Evolutionary conservation across 2,888 invertebrate genomes (phyloP), one percentile per base, ranked within the genome.

Genomic region (Aleiodes leptofemur): DNA sequence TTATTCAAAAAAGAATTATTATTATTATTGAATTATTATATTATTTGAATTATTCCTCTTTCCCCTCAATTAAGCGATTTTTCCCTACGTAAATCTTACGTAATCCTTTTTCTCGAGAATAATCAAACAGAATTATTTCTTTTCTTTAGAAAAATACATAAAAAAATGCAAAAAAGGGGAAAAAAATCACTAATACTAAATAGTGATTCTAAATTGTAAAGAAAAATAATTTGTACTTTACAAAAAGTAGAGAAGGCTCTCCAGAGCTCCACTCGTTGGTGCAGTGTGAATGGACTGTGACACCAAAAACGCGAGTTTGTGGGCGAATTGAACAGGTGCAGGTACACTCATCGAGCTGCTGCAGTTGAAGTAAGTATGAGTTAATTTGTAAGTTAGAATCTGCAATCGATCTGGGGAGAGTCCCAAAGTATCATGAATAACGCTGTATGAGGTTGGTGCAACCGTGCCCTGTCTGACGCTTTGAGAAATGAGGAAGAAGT

Each of bases 321-420:
- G 98, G 0, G 98, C 98, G 87, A 97, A 98, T 87, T 98, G 97
- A 86, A 97, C 97, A 0, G 97, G 97, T 0, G 97, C 95, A 0
- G 98, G 98, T 4, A 98, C 98, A 29, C 85, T 81, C 0, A 89
- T 86, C 86, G 95, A 91, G 81, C 94, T 95, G 53, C 95, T 94
- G 94, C 96, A 98, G 89, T 98, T 98, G 90, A 94, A 98, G 86
- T 98, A 98, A 91, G 98, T 91, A 85, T 98, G 98, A 0, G 91
- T 91, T 85, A 98, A 88, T 87, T 97, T 98, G 89, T 96, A 98
- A 0, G 97, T 94, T 13, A 98, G 87, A 11, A 94, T 90, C 88
- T 98, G 98, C 43, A 98, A 88, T 69, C 92, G 92, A 80, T 97
- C 96, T 0, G 96, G 94, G 6, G 90, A 86, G 0, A 96, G 87